Percentiles rank a stretch among this genome's conserved stretches.
Evolutionary conservation across 2,797 vertebrate species (phyloP).

Genomic region (Chiropotes sagulatus): DNA sequence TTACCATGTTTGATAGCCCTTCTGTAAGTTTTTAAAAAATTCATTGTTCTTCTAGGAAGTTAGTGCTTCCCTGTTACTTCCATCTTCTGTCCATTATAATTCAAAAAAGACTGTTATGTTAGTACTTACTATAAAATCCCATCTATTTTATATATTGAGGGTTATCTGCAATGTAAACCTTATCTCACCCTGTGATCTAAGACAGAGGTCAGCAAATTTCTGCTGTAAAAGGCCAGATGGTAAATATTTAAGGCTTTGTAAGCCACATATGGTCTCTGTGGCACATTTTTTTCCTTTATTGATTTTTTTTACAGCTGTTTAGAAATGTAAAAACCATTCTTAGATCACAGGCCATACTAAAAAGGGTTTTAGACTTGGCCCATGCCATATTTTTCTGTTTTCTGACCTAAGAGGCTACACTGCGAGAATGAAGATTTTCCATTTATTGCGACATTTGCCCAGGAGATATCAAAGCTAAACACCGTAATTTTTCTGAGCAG

Average conservation of each 20-base stretch:
- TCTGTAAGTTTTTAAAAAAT: neutral
- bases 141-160: neutral
- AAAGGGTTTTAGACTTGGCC: neutral
- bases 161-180: neutral
- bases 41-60: neutral
- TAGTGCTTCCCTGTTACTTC: neutral
- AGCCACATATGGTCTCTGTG: neutral
- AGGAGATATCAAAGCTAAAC: neutral
- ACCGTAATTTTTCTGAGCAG: neutral
- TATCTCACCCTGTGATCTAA: neutral
- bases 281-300: neutral
- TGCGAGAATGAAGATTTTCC: neutral
- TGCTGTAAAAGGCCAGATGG: neutral
- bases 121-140: neutral
- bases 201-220: neutral
- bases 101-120: neutral
- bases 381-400: neutral
- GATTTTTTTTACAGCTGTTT: neutral
- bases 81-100: neutral
- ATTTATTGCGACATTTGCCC: neutral
- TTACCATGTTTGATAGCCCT: neutral
- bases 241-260: constrained; percentile 20
- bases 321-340: constrained; percentile 23
- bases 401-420: neutral
- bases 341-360: neutral